A percentile compares a stretch with the other conserved stretches of the same genome.
These are phyloP conservation scores for Trileptium ribeirensis DNA, from an alignment of 2,888 invertebrate species.

Conservation along the genomic window DNA sequence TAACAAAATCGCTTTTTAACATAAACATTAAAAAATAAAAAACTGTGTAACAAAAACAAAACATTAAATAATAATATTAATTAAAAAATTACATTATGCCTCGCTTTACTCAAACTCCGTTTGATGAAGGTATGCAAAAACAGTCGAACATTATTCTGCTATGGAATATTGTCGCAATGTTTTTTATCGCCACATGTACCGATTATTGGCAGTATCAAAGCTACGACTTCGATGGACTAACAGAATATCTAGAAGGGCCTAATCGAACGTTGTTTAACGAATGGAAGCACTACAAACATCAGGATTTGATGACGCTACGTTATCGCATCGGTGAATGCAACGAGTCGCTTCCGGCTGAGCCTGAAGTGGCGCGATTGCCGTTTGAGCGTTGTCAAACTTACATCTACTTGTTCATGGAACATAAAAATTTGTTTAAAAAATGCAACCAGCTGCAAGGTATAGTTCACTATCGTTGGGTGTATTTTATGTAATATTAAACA, in stretches of 20 bases:
- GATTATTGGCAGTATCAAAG: slow-evolving; percentile 19
- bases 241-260: not conserved
- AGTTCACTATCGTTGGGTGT: too few species aligned
- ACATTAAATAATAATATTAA: too few species aligned
- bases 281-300: not conserved
- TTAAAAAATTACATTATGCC: too few species aligned
- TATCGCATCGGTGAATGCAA: not conserved
- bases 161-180: slow-evolving; percentile 22
- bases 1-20: too few species aligned
- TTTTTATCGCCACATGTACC: slow-evolving; percentile 14
- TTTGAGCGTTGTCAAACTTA: not conserved
- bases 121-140: not conserved
- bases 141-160: slow-evolving; percentile 17
- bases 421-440: not conserved
- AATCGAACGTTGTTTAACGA: not conserved
- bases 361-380: not conserved
- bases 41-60: too few species aligned
- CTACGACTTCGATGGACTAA: not conserved
- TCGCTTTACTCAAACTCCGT: not conserved
- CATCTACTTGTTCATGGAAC: not conserved
- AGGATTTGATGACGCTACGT: not conserved
- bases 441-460: not conserved
- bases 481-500: too few species aligned
- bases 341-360: not conserved
- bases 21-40: too few species aligned